These are phyloP conservation scores for Mamestra configurata DNA, from an alignment of 1,140 invertebrate species.

Conservation along the genomic window DNA sequence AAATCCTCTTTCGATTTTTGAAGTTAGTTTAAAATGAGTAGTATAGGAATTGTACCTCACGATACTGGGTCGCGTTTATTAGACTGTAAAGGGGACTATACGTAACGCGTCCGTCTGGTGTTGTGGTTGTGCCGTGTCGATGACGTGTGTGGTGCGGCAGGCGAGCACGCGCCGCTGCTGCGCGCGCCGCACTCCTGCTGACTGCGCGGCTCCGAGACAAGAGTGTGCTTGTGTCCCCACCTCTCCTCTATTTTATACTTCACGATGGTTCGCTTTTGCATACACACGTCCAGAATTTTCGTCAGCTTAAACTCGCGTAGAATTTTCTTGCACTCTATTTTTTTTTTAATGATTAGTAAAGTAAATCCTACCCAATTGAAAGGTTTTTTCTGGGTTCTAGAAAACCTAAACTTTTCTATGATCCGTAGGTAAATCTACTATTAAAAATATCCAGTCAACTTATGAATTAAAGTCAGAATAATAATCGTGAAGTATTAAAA, in stretches of 20 bases:
- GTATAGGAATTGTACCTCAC: not conserved
- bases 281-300: too few species aligned
- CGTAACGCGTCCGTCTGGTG: conserved; percentile 48
- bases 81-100: conserved; percentile 24
- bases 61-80: not conserved
- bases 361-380: too few species aligned
- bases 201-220: conserved; percentile 52
- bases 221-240: conserved; percentile 1
- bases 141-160: conserved; percentile 63
- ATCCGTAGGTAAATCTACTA: too few species aligned
- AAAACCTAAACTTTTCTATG: too few species aligned
- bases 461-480: not conserved
- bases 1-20: too few species aligned
- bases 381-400: too few species aligned
- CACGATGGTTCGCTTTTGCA: not conserved
- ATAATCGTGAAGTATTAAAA: conserved; percentile 10
- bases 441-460: not conserved
- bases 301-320: too few species aligned
- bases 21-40: not conserved
- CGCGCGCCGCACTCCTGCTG: conserved; percentile 82
- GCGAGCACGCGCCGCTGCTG: conserved; percentile 90
- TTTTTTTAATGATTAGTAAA: too few species aligned
- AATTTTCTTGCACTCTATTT: too few species aligned
- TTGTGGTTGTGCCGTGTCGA: conserved; percentile 47
- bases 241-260: not conserved